These are phyloP conservation scores for Gorsachius magnificus DNA, from an alignment of 2,797 vertebrate species.

Conservation along the genomic window DNA sequence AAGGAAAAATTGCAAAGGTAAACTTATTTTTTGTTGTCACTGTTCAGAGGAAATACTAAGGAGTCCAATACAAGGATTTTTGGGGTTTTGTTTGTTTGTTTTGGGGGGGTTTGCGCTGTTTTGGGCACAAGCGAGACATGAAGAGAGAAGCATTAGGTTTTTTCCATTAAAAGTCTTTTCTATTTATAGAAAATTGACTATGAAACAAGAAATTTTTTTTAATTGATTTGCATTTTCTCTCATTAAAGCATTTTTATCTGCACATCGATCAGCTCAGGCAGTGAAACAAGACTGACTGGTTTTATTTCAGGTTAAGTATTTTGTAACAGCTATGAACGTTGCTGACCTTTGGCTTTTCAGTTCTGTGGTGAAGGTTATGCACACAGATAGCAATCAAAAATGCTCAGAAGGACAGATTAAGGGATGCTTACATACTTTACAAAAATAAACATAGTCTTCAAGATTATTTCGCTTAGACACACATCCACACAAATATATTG, in stretches of 20 bases:
- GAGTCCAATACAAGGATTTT: not conserved
- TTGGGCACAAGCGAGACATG: rapidly evolving
- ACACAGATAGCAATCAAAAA: not conserved
- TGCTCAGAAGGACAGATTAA: not conserved
- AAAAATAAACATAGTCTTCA: not conserved
- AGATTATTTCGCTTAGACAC: not conserved
- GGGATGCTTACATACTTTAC: not conserved
- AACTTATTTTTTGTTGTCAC: not conserved
- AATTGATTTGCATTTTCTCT: not conserved
- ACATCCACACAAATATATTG: not conserved
- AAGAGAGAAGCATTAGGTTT: not conserved
- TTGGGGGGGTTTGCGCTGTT: not conserved
- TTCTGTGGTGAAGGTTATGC: not conserved
- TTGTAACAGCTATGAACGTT: not conserved
- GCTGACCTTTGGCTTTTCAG: not conserved
- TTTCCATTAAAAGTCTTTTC: not conserved
- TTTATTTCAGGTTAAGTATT: not conserved
- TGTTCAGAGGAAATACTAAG: not conserved
- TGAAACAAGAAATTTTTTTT: not conserved
- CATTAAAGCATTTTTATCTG: not conserved
- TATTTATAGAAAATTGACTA: not conserved
- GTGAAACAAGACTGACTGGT: not conserved
- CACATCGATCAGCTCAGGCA: not conserved
- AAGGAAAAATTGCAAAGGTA: not conserved
- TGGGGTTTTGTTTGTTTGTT: not conserved